phyloP scores from a whole-genome alignment of 1,140 invertebrate species.

The Meloidogyne chitwoodi region DNA sequence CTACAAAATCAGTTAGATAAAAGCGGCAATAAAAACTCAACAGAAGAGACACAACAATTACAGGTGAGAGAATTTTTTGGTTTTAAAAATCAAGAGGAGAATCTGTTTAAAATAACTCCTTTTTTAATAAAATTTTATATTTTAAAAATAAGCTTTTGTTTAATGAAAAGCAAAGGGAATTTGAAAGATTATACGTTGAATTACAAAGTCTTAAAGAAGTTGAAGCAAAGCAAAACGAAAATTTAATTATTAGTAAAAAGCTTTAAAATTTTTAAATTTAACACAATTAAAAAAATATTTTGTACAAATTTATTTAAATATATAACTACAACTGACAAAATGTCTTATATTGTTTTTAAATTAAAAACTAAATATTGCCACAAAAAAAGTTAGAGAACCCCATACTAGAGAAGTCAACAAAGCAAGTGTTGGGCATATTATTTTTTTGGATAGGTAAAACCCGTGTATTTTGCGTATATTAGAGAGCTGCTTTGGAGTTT shows the following conservation, averaged over 20 bases:
- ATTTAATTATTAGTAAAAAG: conserved; percentile 12
- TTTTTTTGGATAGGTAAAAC: neutral
- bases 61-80: neutral
- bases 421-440: neutral
- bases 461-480: neutral
- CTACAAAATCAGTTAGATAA: conserved; percentile 13
- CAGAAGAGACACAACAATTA: conserved; percentile 2
- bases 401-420: neutral
- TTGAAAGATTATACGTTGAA: conserved; percentile 10
- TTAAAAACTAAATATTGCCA: neutral
- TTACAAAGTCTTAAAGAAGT: conserved; percentile 4
- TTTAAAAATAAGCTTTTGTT: neutral
- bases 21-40: neutral
- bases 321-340: neutral
- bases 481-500: neutral
- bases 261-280: neutral
- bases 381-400: neutral
- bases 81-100: too few species aligned
- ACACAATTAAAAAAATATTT: too few species aligned
- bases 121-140: neutral
- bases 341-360: neutral
- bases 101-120: too few species aligned
- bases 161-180: conserved; percentile 10
- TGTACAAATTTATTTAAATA: neutral
- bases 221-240: conserved; percentile 13